Conservation (phyloP, 2,113 vertebrate species). For the rabbit (Oryctolagus cuniculus) region mOryCun1.1 NC_091438.1:97510501-97511000, state of each 20-base stretch:
- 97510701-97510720: conserved; percentile 4
- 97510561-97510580: conserved; percentile 45
- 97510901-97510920: conserved; percentile 53
- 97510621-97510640: background rate
- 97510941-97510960: background rate
- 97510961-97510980: conserved; percentile 39
- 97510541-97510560: conserved; percentile 17
- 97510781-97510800: conserved; percentile 41
- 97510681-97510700: conserved; percentile 15
- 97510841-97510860: conserved; percentile 20
- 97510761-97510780: conserved; percentile 7
- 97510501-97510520: conserved; percentile 36
- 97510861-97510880: conserved; percentile 70
- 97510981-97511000: conserved; percentile 1
- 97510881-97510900: conserved; percentile 73
- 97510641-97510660: background rate
- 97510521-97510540: conserved; percentile 47
- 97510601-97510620: background rate
- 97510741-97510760: conserved; percentile 31
- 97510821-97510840: conserved; percentile 44
- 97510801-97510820: conserved; percentile 67
- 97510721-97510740: conserved; percentile 51
- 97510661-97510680: conserved; percentile 40
- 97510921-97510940: conserved; percentile 10
- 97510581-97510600: conserved; percentile 31